Evolutionary conservation across 2,113 vertebrate species (phyloP).

Genomic region (Myiopsitta monachus): DNA sequence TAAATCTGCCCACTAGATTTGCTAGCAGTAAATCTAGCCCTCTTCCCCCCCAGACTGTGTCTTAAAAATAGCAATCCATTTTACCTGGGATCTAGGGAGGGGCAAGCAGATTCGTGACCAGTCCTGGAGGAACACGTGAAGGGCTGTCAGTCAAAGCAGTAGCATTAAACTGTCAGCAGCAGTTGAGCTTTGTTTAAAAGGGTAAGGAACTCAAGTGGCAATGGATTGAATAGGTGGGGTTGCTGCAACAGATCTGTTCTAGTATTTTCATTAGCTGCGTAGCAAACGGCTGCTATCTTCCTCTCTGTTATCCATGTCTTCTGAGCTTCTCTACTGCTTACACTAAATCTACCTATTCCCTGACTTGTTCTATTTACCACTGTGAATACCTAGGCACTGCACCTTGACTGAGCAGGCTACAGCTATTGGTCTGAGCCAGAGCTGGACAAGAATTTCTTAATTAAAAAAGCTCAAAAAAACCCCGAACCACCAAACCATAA

Average conservation of each 20-base stretch:
- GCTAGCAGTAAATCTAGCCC: neutral
- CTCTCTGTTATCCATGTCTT: neutral
- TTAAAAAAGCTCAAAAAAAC: neutral
- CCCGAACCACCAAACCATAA: neutral
- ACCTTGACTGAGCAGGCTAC: neutral
- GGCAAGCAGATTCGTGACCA: neutral
- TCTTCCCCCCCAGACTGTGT: neutral
- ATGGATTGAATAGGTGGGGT: neutral
- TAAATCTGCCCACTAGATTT: neutral
- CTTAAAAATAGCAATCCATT: neutral
- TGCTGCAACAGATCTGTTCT: neutral
- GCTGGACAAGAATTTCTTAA: neutral
- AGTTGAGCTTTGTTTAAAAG: neutral
- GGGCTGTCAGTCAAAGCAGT: neutral
- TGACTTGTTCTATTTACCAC: neutral
- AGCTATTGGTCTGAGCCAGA: neutral
- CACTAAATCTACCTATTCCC: neutral
- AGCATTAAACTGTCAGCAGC: neutral
- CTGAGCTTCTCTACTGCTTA: neutral
- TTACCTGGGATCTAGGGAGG: neutral
- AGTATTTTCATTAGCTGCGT: neutral
- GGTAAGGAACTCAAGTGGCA: neutral
- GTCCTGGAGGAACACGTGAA: neutral
- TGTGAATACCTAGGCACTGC: fast-evolving
- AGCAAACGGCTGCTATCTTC: neutral